Base-by-base conservation (phyloP, 1,140 invertebrate species). In the Thaumatotibia leucotreta region DNA sequence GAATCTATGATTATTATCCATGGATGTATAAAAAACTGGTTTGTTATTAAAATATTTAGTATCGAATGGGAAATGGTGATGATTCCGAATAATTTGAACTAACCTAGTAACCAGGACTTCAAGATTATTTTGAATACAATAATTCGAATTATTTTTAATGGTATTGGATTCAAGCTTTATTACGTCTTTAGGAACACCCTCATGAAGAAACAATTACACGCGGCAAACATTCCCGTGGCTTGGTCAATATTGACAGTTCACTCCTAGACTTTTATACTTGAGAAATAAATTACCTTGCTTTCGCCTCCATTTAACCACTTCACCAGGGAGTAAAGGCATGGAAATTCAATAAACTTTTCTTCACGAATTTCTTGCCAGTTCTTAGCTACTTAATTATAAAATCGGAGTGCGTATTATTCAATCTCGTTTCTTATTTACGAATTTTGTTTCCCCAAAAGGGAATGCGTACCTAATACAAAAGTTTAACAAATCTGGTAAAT, bases 231-330 rank as follows among this genome's bases (percentile, higher is more conserved):
- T 58, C 24, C 24, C 11, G n/a, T 58, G 52, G 24, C 52, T 58
- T n/a, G 10, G 6, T n/a, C 23, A 58, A 58, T 58, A 58, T 58
- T 58, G 22, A 58, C 23, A 22, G 2, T 14, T 58, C 52, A 14
- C 52, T 24, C 23, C 2, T 24, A 58, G 11, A 27, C 50, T 58
- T 29, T 58, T 58, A 58, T 24, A 27, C 50, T 24, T 27, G 24
- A 27, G 52, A 58, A 58, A 31, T 27, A 58, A 58, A 58, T 58
- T 58, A 58, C 24, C 52, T 58, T 58, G 52, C 52, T 11, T 58
- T 14, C 2, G 14, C n/a, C 29, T 58, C 24, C 24, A 58, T 58
- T 58, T 27, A 31, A n/a, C 23, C 24, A 27, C 23, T 27, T 24
- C 9, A 10, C 2, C 3, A 39, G 9, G 14, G 14, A 39, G 14